Evolutionary conservation across 2,797 vertebrate species (phyloP).

Genomic region (Cyprinella venusta): DNA sequence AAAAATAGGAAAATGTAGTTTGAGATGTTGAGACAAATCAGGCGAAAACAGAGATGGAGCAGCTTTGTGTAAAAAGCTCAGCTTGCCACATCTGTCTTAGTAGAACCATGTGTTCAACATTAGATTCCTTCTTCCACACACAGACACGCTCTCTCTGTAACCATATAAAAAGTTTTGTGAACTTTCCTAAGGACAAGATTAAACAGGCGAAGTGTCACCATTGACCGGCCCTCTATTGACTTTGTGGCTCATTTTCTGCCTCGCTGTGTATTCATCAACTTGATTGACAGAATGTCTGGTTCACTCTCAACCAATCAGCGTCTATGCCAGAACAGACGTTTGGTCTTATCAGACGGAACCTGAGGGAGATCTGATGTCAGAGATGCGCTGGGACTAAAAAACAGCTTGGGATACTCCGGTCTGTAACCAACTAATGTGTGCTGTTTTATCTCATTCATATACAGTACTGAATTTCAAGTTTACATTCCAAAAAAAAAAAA

Average conservation of each 20-base stretch:
- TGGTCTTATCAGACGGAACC: slow-evolving; percentile 23
- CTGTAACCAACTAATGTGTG: background rate
- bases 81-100: slow-evolving; percentile 41
- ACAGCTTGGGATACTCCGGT: background rate
- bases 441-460: background rate
- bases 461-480: background rate
- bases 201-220: slow-evolving; percentile 35
- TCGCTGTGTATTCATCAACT: slow-evolving; percentile 39
- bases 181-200: slow-evolving; percentile 40
- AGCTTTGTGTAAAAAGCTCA: slow-evolving; percentile 28
- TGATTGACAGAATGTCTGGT: slow-evolving; percentile 42
- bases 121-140: slow-evolving; percentile 32
- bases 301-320: slow-evolving; percentile 43
- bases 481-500: background rate
- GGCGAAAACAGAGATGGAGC: slow-evolving; percentile 28
- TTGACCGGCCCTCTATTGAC: slow-evolving; percentile 45
- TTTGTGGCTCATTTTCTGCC: slow-evolving; percentile 45
- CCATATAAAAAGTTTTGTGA: slow-evolving; percentile 31
- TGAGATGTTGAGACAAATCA: slow-evolving; percentile 30
- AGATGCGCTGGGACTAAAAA: background rate
- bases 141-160: background rate
- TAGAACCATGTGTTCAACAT: slow-evolving; percentile 39
- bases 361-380: slow-evolving; percentile 27
- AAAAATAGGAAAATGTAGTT: slow-evolving; percentile 27
- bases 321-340: slow-evolving; percentile 16